A percentile compares a stretch with the other conserved stretches of the same genome.
phyloP scores from a whole-genome alignment of 2,888 invertebrate species.

The Agriotes lineatus region DNA sequence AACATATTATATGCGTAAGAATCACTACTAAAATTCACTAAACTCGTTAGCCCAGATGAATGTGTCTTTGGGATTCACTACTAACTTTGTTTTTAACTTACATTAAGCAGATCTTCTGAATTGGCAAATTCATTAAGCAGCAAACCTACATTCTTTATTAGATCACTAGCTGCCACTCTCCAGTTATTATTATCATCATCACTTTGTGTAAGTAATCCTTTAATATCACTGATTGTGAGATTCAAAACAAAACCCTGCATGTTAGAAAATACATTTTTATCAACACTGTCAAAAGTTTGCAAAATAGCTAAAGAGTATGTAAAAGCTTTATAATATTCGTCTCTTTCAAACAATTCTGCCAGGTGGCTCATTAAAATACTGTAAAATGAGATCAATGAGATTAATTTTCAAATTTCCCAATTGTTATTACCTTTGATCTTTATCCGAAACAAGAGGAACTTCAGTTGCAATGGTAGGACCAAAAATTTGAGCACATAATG shows the following conservation, averaged over 20 bases:
- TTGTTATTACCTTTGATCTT: constrained; percentile 18
- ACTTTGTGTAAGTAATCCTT: constrained; percentile 17
- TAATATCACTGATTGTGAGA: constrained; percentile 23
- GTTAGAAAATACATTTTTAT: background rate
- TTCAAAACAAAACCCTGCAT: constrained; percentile 17
- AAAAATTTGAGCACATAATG: constrained; percentile 17
- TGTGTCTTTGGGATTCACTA: too few relatives aligned
- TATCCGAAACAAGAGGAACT: constrained; percentile 13
- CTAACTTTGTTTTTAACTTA: too few relatives aligned
- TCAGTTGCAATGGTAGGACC: constrained; percentile 22
- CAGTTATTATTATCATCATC: constrained; percentile 12
- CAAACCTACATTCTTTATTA: constrained; percentile 28
- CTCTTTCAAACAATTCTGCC: constrained; percentile 6
- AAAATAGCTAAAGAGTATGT: constrained; percentile 6
- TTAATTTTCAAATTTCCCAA: too few relatives aligned
- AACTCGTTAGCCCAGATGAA: too few relatives aligned
- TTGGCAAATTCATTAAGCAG: constrained; percentile 14
- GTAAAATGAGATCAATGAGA: too few relatives aligned
- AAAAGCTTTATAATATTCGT: constrained; percentile 33
- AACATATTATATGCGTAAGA: too few relatives aligned
- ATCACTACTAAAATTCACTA: too few relatives aligned
- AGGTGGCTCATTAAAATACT: constrained; percentile 13
- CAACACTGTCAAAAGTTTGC: constrained; percentile 19
- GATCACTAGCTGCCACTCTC: constrained; percentile 21
- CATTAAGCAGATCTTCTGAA: constrained; percentile 25